Evolutionary conservation across 2,113 vertebrate genomes (phyloP).

Genomic region (Lagopus muta): DNA sequence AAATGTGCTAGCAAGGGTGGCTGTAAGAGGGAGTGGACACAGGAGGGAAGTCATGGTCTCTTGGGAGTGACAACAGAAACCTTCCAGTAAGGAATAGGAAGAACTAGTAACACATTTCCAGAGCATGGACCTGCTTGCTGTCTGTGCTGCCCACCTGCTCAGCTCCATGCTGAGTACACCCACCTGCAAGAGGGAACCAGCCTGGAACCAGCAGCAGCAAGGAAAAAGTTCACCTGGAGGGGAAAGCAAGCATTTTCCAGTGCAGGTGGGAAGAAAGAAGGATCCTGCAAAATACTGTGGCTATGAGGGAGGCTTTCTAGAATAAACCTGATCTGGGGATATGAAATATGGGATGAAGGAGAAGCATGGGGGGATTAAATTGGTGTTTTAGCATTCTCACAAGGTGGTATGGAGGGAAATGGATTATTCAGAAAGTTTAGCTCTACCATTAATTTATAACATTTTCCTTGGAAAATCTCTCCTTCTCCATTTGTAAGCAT

Average conservation of each 20-base stretch:
- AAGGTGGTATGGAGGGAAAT: accelerated
- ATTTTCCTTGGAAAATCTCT: background rate
- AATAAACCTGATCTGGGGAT: background rate
- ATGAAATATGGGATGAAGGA: accelerated
- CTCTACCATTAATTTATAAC: background rate
- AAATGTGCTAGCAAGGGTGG: background rate
- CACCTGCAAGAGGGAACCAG: background rate
- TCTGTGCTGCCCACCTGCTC: background rate
- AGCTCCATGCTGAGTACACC: background rate
- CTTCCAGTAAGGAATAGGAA: background rate
- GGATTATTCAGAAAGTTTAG: background rate
- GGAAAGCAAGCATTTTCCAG: background rate
- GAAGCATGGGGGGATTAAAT: background rate
- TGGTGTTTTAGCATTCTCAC: background rate
- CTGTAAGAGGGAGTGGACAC: accelerated
- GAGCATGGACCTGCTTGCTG: background rate
- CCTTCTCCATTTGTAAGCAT: background rate
- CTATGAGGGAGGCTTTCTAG: background rate
- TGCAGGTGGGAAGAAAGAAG: background rate
- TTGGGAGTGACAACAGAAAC: background rate
- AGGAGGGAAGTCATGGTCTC: accelerated
- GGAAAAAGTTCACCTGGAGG: background rate
- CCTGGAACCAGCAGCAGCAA: background rate
- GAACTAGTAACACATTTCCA: constrained; percentile 20
- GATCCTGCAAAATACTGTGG: background rate